Evolutionary conservation across 2,888 invertebrate species (phyloP), one percentile per base, ranked within the genome.

Genomic region (Cetonia aurata): DNA sequence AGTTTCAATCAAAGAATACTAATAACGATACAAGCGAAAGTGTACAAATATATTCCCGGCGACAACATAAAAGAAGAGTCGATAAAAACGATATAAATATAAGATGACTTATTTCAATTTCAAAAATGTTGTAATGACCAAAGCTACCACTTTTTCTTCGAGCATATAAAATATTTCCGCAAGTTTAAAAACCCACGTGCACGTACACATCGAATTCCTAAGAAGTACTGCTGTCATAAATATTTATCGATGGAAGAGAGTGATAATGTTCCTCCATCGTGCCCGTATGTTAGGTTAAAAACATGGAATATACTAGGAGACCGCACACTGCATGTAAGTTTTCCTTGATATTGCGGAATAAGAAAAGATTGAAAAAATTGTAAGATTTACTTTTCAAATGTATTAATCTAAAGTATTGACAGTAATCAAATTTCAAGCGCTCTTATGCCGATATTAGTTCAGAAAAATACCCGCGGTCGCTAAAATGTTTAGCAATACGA

Each of bases 81-180:
- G 13, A 44, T 57, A 71, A 71, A 71, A 71, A 71, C 71, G 69
- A 71, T 71, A 71, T 71, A 71, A 71, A 71, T 71, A 71, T 57
- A 71, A 71, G 71, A 71, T 71, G 71, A 71, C 71, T 71, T 71
- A 71, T 71, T 71, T 71, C 71, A 71, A 71, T 71, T 71, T 71
- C 68, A 71, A 69, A 71, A 71, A 69, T 65, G 69, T 65, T 37
- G 71, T 71, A 71, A 71, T 71, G 69, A 65, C 68, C 55, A 19
- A 55, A 33, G 50, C 46, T 65, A 48, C 19, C 33, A 56, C 65
- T 68, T 69, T 71, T 71, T 56, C 25, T 46, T 25, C 69, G 33
- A 25, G 71, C 60, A 68, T 60, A 69, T 69, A 65, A 68, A 69
- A 69, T 71, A 71, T 71, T 71, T 71, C 71, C 71, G 71, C 68